Evolutionary conservation across 23 tunicate genomes (phyloP), one percentile per base, ranked within the genome.

Genomic region (Clavelina lepadiformis): DNA sequence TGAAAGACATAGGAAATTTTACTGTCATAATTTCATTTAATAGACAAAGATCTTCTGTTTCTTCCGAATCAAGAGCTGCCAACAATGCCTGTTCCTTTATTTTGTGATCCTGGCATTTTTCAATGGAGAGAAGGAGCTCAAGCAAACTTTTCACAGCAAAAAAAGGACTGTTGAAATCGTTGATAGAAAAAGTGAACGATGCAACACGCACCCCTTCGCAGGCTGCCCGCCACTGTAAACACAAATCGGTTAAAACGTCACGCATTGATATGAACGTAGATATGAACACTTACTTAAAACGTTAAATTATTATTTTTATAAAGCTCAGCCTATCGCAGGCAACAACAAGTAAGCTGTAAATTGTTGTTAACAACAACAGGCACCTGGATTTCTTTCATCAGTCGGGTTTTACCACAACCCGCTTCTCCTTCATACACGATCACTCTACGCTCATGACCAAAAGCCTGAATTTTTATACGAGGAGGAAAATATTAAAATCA

Each of bases 401-500:
- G 35, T 45, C 97, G 57, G 5, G 89, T 64, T 63, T 89, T 89
- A 20, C 97, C 97, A 30, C 63, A 89, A 4, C 97, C 97, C 28
- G 83, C 79, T 49, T 89, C 97, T 18, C 88, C 97, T 63, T 81
- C 88, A 55, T 81, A 76, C 21, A 77, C 74, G 15, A 89, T 81
- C 32, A 68, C 53, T 45, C 75, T 38, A 50, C 66, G 33, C 35
- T 63, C 71, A 25, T 8, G n/a, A n/a, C n/a, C n/a, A n/a, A n/a
- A n/a, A n/a, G n/a, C n/a, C n/a, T n/a, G n/a, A n/a, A n/a, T n/a
- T n/a, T n/a, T n/a, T n/a, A n/a, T n/a, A n/a, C n/a, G n/a, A n/a
- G n/a, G n/a, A n/a, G n/a, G n/a, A n/a, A n/a, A n/a, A n/a, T n/a
- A n/a, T n/a, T n/a, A n/a, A n/a, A n/a, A n/a, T n/a, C n/a, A n/a